phyloP scores from a whole-genome alignment of 1,140 invertebrate species.

The Hyposmocoma kahamanoa region DNA sequence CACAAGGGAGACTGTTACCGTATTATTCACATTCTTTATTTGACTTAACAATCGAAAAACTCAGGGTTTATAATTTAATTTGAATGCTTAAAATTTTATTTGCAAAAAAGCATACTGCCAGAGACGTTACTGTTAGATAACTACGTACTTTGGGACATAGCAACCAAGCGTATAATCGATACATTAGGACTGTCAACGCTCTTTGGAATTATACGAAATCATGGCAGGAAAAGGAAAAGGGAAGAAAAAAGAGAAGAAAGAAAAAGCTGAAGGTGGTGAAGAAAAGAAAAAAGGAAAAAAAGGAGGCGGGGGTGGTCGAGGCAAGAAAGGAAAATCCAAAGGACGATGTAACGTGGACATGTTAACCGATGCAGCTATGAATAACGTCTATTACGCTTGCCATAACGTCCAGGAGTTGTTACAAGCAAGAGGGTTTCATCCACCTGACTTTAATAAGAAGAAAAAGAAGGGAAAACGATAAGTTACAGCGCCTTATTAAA shows the following conservation, averaged over 20 bases:
- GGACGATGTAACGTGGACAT: slow-evolving; percentile 83
- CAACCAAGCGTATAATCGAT: no score
- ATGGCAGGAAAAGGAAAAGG: slow-evolving; percentile 57
- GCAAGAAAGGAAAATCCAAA: slow-evolving; percentile 77
- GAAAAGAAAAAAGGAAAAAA: slow-evolving; percentile 46
- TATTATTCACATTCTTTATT: no score
- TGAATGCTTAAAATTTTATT: no score
- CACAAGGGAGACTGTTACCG: no score
- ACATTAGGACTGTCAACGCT: no score
- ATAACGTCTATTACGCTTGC: slow-evolving; percentile 91
- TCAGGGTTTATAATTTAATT: no score
- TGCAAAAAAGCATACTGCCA: no score
- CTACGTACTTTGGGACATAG: no score
- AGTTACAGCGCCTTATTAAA: no score
- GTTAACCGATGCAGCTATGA: slow-evolving; percentile 89
- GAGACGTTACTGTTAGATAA: no score
- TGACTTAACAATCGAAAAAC: no score
- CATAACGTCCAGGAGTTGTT: slow-evolving; percentile 89
- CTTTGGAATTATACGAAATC: not conserved
- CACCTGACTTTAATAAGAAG: slow-evolving; percentile 87
- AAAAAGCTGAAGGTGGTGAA: slow-evolving; percentile 46
- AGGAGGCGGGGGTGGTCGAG: slow-evolving; percentile 57
- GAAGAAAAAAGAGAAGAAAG: slow-evolving; percentile 56
- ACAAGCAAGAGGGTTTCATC: slow-evolving; percentile 85
- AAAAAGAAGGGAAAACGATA: slow-evolving; percentile 81